phyloP scores from a whole-genome alignment of 2,113 vertebrate genomes.

The Pithys albifrons region DNA sequence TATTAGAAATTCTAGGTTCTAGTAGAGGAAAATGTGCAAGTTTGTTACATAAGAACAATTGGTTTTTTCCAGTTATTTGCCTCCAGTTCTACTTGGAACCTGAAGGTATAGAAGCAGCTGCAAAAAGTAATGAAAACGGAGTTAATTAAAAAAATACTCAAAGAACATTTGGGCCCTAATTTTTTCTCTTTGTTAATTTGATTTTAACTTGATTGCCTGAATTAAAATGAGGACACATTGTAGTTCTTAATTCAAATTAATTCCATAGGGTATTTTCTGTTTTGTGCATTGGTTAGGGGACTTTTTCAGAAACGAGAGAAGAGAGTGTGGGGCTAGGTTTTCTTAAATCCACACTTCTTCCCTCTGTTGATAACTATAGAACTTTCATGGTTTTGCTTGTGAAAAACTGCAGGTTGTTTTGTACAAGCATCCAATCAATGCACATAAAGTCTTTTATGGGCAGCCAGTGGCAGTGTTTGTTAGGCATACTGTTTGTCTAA shows the following conservation, averaged over 20 bases:
- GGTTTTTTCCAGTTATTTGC: background rate
- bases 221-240: background rate
- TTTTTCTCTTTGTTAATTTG: constrained; percentile 37
- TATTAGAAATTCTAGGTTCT: background rate
- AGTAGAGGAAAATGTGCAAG: background rate
- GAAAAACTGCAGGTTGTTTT: background rate
- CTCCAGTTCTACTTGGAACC: background rate
- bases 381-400: background rate
- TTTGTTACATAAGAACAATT: fast-evolving
- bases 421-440: background rate
- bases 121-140: constrained; percentile 4
- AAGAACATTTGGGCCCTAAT: constrained; percentile 2
- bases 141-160: constrained; percentile 22
- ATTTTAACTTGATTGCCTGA: constrained; percentile 13
- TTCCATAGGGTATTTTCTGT: background rate
- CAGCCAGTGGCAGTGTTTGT: background rate
- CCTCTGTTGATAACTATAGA: background rate
- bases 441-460: background rate
- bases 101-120: constrained; percentile 24
- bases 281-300: background rate
- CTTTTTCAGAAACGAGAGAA: background rate
- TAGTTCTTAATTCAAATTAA: background rate
- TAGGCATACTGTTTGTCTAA: background rate
- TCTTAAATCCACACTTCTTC: background rate
- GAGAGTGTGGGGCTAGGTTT: background rate